Base-by-base conservation (phyloP, 2,113 vertebrate genomes). In the Indicator indicator region DNA sequence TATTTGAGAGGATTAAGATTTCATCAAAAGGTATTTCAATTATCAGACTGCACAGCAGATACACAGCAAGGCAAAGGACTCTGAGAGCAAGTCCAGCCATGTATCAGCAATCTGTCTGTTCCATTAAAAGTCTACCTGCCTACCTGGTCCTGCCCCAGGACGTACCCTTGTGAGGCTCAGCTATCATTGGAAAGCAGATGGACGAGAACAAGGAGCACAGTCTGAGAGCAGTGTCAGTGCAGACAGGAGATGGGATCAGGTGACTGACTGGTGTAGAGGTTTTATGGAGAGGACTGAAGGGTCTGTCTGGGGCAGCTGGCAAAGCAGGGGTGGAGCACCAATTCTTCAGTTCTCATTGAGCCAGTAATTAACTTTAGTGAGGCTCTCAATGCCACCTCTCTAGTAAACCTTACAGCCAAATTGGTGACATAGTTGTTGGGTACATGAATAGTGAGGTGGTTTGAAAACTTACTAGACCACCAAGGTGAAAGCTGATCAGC, bases 1-100 rank as follows among this genome's bases (percentile, higher is more conserved):
- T 84, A 60, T 89, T 69, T 88, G 50, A 94, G 67, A 89, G 83
- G 77, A 92, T 94, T 78, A 90, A 83, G 40, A 80, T 60, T 85
- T 89, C 63, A 82, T 90, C 83, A 76, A 68, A 88, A 75, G 67
- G 38, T 54, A 74, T 90, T 90, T 72, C 63, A 86, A 5, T 84
- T 88, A 81, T 36, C 63, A 67, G 70, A 33, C 73, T 82, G 73
- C 60, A 75, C 33, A 92, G 62, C 65, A 94, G 76, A 80, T 70
- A 40, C 17, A n/a, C 42, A 70, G 60, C 64, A 91, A 89, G 11
- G 55, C 59, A 93, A 58, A 91, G 30, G 40, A 52, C 17, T 91
- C 40, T 54, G 9, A 80, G 28, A 80, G 28, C 90, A 95, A 79
- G 90, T 18, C 86, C 62, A 62, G 77, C 73, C 83, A 40, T 18